phyloP scores from a whole-genome alignment of 2,888 invertebrate genomes.

The Acleris laterana region DNA sequence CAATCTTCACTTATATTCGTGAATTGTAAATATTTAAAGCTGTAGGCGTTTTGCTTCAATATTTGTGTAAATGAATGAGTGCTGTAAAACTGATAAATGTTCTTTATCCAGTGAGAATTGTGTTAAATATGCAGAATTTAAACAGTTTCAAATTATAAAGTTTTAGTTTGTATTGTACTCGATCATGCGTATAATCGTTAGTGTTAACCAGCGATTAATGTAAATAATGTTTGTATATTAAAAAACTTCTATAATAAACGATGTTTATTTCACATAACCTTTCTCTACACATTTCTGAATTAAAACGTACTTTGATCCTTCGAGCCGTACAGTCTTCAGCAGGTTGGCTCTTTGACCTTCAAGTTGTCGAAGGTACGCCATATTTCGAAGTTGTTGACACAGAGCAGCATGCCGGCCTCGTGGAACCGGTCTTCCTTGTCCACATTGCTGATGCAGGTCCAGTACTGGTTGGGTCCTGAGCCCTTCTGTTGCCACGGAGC shows the following conservation, averaged over 20 bases:
- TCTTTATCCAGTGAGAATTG: conserved; percentile 32
- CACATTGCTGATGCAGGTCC: conserved; percentile 58
- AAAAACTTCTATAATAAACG: conserved; percentile 50
- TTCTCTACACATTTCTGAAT: neutral
- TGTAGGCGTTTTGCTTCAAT: conserved; percentile 57
- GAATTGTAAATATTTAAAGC: conserved; percentile 62
- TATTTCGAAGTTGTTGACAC: conserved; percentile 53
- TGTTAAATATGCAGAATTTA: conserved; percentile 36
- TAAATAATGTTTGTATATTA: conserved; percentile 76
- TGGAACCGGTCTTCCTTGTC: conserved; percentile 46
- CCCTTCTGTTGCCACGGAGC: conserved; percentile 58
- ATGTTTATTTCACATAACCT: conserved; percentile 44
- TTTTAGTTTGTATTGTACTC: conserved; percentile 49
- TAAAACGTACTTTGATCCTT: conserved; percentile 7
- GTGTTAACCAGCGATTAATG: conserved; percentile 52
- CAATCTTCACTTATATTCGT: conserved; percentile 22
- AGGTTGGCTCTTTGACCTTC: conserved; percentile 63
- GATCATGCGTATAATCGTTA: conserved; percentile 53
- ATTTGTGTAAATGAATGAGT: conserved; percentile 34
- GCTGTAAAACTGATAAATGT: conserved; percentile 20
- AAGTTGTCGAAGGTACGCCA: conserved; percentile 66
- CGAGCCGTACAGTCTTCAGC: conserved; percentile 42
- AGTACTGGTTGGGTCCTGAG: conserved; percentile 46
- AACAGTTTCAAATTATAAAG: conserved; percentile 50
- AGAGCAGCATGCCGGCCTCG: conserved; percentile 55